Evolutionary conservation across 2,113 vertebrate genomes (phyloP).

Genomic region (Neolamprologus toae): DNA sequence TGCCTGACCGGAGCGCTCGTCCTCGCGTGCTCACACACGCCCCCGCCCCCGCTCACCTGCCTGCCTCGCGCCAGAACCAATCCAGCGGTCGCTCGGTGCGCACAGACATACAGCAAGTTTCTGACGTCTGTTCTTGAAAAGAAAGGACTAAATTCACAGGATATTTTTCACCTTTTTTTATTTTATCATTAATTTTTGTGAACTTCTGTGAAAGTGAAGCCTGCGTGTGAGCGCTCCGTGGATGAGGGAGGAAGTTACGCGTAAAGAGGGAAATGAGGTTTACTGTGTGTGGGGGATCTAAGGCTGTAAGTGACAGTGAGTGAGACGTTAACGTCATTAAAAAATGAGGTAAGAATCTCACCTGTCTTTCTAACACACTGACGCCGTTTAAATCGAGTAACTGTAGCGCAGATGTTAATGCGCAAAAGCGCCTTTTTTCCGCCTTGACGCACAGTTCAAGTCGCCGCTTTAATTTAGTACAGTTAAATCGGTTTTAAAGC

Average conservation of each 20-base stretch:
- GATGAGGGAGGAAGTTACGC: neutral
- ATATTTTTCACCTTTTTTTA: neutral
- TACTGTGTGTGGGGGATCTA: neutral
- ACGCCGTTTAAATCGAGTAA: neutral
- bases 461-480: neutral
- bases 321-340: neutral
- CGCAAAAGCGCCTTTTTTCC: neutral
- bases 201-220: neutral
- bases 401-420: neutral
- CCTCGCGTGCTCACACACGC: neutral
- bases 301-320: neutral
- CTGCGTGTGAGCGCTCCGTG: neutral
- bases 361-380: neutral
- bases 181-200: neutral
- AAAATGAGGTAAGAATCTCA: conserved; percentile 8
- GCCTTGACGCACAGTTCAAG: neutral
- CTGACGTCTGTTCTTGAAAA: rapidly evolving
- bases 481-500: neutral
- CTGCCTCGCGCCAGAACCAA: neutral
- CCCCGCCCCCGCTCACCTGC: neutral
- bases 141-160: neutral
- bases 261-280: neutral
- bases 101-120: neutral
- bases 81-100: neutral
- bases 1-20: neutral